Evolutionary conservation across 2,888 invertebrate species (phyloP).

Genomic region (Yponomeuta evonymella): DNA sequence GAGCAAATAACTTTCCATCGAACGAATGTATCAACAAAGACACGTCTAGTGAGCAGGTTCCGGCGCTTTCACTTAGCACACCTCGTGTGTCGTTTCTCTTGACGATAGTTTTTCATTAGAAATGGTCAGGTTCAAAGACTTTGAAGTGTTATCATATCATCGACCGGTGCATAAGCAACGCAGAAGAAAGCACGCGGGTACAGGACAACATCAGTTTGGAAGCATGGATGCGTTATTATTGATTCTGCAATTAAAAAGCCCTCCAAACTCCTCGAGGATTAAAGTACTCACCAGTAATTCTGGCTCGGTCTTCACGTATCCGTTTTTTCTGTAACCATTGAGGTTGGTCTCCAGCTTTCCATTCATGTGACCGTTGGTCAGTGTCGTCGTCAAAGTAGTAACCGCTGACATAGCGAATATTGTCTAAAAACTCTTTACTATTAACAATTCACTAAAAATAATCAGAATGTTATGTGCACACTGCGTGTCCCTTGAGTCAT

Average conservation of each 20-base stretch:
- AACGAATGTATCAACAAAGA: slow-evolving; percentile 24
- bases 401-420: slow-evolving; percentile 55
- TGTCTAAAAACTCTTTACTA: slow-evolving; percentile 18
- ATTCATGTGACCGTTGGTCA: slow-evolving; percentile 56
- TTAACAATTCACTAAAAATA: slow-evolving; percentile 8
- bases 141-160: background rate
- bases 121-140: slow-evolving; percentile 1
- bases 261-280: slow-evolving; percentile 2
- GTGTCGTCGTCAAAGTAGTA: slow-evolving; percentile 62
- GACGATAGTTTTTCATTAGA: background rate
- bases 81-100: background rate
- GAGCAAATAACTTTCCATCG: slow-evolving; percentile 28
- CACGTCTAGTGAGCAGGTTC: slow-evolving; percentile 24
- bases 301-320: slow-evolving; percentile 48
- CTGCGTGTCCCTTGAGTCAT: background rate
- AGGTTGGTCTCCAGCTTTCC: slow-evolving; percentile 52
- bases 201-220: background rate
- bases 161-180: background rate
- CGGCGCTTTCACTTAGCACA: slow-evolving; percentile 30
- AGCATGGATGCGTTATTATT: slow-evolving; percentile 3
- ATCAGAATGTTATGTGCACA: background rate
- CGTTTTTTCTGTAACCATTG: slow-evolving; percentile 61
- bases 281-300: slow-evolving; percentile 38
- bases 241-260: slow-evolving; percentile 17
- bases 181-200: background rate